Percentiles rank a stretch among this genome's conserved stretches.
Conservation (phyloP, 2,888 invertebrate species). For the Patella caerulea region DNA sequence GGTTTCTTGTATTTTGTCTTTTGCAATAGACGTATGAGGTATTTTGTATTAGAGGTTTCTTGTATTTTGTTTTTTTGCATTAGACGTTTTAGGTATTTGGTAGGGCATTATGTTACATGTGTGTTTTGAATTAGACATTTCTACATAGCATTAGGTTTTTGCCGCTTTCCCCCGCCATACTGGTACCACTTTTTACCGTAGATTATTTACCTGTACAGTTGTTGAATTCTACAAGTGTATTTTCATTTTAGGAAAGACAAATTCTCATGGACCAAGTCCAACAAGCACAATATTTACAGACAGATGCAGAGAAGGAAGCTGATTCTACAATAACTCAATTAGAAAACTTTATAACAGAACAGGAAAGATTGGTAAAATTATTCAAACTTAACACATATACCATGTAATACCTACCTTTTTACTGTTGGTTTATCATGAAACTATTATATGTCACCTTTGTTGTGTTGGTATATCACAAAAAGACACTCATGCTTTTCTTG, state of each 20-base stretch:
- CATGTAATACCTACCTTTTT: not conserved
- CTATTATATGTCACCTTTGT: not conserved
- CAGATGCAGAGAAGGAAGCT: conserved; percentile 69
- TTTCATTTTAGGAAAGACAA: conserved; percentile 60
- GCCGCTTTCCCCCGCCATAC: too few relatives aligned
- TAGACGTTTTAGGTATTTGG: too few relatives aligned
- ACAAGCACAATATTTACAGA: conserved; percentile 64
- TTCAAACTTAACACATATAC: not conserved
- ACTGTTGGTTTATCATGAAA: not conserved
- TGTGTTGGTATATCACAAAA: not conserved
- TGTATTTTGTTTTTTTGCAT: too few relatives aligned
- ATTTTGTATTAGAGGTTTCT: too few relatives aligned
- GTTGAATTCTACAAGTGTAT: not conserved
- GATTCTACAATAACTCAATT: conserved; percentile 68
- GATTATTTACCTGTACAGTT: too few relatives aligned
- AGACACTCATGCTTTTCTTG: not conserved
- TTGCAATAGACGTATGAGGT: too few relatives aligned
- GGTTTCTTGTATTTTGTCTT: too few relatives aligned
- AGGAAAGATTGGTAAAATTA: conserved; percentile 64
- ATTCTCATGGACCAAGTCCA: conserved; percentile 65
- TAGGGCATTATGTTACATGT: too few relatives aligned
- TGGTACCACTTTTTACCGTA: too few relatives aligned
- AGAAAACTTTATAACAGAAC: conserved; percentile 69
- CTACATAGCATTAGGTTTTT: too few relatives aligned
- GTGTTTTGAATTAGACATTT: too few relatives aligned